These are phyloP conservation scores for Anarrhichthys ocellatus DNA, from an alignment of 2,113 vertebrate genomes.

Conservation along the genomic window DNA sequence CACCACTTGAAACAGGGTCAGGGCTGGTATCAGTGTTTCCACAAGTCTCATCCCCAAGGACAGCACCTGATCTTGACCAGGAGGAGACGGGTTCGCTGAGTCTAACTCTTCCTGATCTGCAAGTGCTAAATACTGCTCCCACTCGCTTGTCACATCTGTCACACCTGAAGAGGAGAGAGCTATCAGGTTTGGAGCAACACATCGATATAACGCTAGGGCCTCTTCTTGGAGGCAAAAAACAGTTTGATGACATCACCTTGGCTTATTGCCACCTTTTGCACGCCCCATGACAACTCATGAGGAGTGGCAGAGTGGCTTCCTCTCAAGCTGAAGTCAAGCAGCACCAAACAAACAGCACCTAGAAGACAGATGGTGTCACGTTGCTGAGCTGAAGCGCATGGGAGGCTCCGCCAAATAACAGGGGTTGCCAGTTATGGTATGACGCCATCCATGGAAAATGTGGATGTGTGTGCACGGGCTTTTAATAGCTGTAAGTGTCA, in stretches of 20 bases:
- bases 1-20: slow-evolving; percentile 47
- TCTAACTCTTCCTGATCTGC: slow-evolving; percentile 64
- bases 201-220: slow-evolving; percentile 4
- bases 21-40: slow-evolving; percentile 46
- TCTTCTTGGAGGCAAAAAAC: slow-evolving; percentile 7
- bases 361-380: slow-evolving; percentile 71
- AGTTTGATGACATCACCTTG: slow-evolving; percentile 39
- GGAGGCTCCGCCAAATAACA: slow-evolving; percentile 36
- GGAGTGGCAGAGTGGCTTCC: slow-evolving; percentile 64
- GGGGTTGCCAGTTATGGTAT: slow-evolving; percentile 48
- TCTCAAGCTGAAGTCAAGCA: slow-evolving; percentile 70
- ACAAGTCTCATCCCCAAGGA: slow-evolving; percentile 46
- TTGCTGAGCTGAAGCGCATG: slow-evolving; percentile 48
- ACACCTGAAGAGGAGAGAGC: slow-evolving; percentile 52
- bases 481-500: slow-evolving; percentile 9
- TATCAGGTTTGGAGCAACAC: slow-evolving; percentile 38
- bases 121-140: slow-evolving; percentile 67
- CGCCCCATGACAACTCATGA: slow-evolving; percentile 57
- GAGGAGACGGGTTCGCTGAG: slow-evolving; percentile 44
- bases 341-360: slow-evolving; percentile 63
- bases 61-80: slow-evolving; percentile 69
- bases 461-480: neutral
- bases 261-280: slow-evolving; percentile 49
- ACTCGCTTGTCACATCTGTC: slow-evolving; percentile 57
- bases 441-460: slow-evolving; percentile 15